A percentile compares a stretch with the other conserved stretches of the same genome.
phyloP scores from a whole-genome alignment of 1,140 invertebrate genomes.

The Drosophila baimaii region DNA sequence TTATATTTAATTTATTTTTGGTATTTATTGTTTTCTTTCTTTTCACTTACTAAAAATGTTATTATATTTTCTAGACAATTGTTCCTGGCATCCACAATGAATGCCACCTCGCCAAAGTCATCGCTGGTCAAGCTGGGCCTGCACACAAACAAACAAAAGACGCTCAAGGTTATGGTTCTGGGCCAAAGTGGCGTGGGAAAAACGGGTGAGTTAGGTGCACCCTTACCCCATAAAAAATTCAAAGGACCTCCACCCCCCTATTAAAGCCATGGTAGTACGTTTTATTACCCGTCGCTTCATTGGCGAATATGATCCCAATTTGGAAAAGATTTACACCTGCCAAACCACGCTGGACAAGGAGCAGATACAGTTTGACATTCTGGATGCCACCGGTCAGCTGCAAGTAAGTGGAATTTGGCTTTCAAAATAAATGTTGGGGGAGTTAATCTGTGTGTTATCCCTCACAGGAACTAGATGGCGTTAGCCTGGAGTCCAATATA shows the following conservation, averaged over 20 bases:
- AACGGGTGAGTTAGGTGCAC: constrained; percentile 87
- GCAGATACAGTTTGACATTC: constrained; percentile 90
- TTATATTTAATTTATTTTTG: no score
- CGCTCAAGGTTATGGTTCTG: constrained; percentile 90
- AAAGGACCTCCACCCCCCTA: neutral
- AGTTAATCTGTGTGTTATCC: accelerated
- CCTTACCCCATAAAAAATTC: no score
- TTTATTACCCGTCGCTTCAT: constrained; percentile 93
- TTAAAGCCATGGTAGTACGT: constrained; percentile 90
- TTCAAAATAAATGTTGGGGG: no score
- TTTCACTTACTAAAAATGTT: neutral
- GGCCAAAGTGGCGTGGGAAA: constrained; percentile 92
- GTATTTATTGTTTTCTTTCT: no score
- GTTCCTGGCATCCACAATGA: constrained; percentile 76
- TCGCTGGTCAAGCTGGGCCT: constrained; percentile 87
- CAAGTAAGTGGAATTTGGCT: constrained; percentile 86
- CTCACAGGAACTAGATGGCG: constrained; percentile 87
- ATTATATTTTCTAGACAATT: constrained; percentile 43
- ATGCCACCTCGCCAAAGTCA: constrained; percentile 87
- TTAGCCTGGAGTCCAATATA: constrained; percentile 90
- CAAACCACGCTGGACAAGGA: constrained; percentile 91
- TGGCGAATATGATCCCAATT: constrained; percentile 92
- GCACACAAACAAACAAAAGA: constrained; percentile 86
- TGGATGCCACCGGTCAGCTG: constrained; percentile 91
- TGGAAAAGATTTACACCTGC: constrained; percentile 91